Evolutionary conservation across 2,888 invertebrate genomes (phyloP), one percentile per base, ranked within the genome.

Genomic region (Hydrotaea diabolus): DNA sequence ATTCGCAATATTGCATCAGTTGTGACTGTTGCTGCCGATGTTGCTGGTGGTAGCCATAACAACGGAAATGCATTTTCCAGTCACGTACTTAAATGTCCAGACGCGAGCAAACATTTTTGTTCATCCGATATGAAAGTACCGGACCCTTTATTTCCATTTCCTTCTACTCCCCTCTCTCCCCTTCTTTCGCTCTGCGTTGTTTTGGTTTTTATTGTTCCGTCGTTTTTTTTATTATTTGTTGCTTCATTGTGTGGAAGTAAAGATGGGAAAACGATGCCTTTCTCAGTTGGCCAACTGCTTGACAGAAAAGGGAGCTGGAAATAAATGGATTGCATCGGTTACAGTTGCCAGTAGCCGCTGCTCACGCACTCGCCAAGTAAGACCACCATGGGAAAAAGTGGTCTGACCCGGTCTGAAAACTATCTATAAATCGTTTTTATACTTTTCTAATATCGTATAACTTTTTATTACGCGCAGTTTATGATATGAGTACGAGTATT

Each of bases 91-190:
- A 85, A 85, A 82, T 83, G 87, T 87, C 82, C 86, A 84, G 86
- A 86, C 84, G 84, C 82, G 86, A 85, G 86, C 83, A 87, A 88
- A 87, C 86, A 82, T 82, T 84, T 74, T 77, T 79, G 13, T 43
- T 43, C 66, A 39, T 66, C 21, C 17, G 39, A 43, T 46, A 69
- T 69, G 69, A 46, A 69, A 23, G 23, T 46, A 43, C 23, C 23
- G 46, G 69, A 66, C 39, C 39, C 19, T 46, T 46, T 43, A 23
- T 15, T 21, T 46, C 39, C 9, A 1, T 39, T 9, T 39, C 39
- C 3, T 13, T 39, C 9, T 15, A 57, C 57, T 55, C 19, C 19
- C 0, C 46, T 11, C 31, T 75, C 1, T 74, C n/a, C n/a, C n/a
- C n/a, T n/a, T n/a, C n/a, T n/a, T n/a, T n/a, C n/a, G n/a, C n/a